Base-by-base conservation (phyloP, 2,113 vertebrate genomes). In the Oxygymnocypris stewartii region DNA sequence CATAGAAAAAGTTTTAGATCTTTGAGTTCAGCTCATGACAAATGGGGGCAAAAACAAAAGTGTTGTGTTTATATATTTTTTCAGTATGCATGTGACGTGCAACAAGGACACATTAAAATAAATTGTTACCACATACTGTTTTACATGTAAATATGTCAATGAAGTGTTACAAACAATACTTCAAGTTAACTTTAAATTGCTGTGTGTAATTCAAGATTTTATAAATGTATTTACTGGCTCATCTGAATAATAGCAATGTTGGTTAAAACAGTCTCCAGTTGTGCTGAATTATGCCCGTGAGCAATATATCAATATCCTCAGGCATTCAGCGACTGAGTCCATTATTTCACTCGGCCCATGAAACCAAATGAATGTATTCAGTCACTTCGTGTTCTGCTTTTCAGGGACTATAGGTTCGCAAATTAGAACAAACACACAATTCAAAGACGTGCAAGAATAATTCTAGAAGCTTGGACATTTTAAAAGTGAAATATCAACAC, bases 271-370 rank as follows among this genome's bases (percentile, higher is more conserved):
- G 23, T 40, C 18, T 23, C 10, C 18, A 59, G 31, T 31, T 63
- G 35, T 61, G 4, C 8, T 61, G 57, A 80, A 42, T 79, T 25
- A 59, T 44, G 57, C 57, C 78, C 42, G 11, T 80, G 57, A 63
- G 35, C 54, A 16, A 61, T 37, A 63, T 37, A 12, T 80, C 78
- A 80, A 80, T 80, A 63, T 42, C 78, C 57, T 63, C 78, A 40
- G 37, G 35, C 51, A 54, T 54, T 4, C 78, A 63, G 57, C 6
- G 13, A 61, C 57, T 63, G 78, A 11, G 57, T 79, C 31, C 12
- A 20, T 59, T 79, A 23, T 57, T n/a, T 79, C 77, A 79, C 54
- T 59, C 35, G 18, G 77, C 11, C 78, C 57, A 42, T 61, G 78
- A 79, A 79, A 63, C 28, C 0, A 80, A 57, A 63, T 42, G 0